Conservation (phyloP, 2,113 vertebrate genomes). For the Zapus hudsonius region DNA sequence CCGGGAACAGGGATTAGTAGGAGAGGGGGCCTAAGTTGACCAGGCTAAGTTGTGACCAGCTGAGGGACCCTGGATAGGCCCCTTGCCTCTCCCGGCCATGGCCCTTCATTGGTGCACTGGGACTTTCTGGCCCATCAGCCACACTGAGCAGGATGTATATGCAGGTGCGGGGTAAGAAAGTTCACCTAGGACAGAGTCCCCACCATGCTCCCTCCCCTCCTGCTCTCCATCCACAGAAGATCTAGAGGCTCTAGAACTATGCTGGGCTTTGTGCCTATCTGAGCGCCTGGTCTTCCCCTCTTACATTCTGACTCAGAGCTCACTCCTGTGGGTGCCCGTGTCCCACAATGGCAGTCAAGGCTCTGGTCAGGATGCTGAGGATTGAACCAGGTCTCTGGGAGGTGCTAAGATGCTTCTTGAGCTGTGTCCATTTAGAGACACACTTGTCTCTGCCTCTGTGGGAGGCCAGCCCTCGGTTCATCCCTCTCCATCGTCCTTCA, state of each 20-base stretch:
- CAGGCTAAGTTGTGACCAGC: not conserved
- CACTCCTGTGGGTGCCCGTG: not conserved
- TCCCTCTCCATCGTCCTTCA: not conserved
- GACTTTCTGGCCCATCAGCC: no score
- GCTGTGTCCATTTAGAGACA: no score
- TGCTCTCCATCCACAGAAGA: not conserved
- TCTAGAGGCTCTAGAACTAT: fast-evolving
- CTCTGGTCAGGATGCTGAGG: not conserved
- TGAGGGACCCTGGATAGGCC: not conserved
- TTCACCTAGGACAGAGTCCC: not conserved
- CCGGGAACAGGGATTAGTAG: fast-evolving
- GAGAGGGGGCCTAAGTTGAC: no score
- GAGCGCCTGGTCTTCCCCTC: not conserved
- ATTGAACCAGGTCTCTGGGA: no score
- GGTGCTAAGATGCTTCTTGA: not conserved
- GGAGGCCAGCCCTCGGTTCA: not conserved
- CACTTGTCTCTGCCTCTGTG: no score
- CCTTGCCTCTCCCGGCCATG: not conserved
- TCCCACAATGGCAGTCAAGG: fast-evolving
- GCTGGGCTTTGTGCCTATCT: fast-evolving
- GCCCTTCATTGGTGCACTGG: not conserved
- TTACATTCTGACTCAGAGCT: fast-evolving
- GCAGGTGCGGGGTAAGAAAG: fast-evolving
- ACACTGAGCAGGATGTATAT: fast-evolving
- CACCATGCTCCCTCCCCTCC: not conserved